Base-by-base conservation (phyloP, 2,888 invertebrate genomes). In the Euphydryas editha region DNA sequence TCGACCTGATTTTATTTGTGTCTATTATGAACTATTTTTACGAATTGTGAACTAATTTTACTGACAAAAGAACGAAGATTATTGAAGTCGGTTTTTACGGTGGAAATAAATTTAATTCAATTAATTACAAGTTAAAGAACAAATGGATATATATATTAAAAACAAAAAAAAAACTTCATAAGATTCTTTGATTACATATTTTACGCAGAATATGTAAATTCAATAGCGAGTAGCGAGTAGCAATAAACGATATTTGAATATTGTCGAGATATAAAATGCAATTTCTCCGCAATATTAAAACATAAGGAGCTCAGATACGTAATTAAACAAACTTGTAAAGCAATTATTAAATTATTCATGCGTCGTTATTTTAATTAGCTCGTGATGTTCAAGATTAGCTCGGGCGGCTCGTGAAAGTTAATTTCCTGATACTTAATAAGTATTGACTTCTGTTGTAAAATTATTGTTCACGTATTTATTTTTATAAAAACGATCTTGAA, bases 281-380 rank as follows among this genome's bases (percentile, higher is more conserved):
- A 68, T 68, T 68, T 62, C 64, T 55, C 61, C 5, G 36, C 42
- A 49, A 61, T 64, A 70, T 68, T 65, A 68, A 70, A 63, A 70
- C 68, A 68, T 68, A 68, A 67, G 56, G 42, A 55, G 59, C 17
- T 47, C 57, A 21, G 60, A 62, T 59, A 66, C 47, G 59, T 72
- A 72, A 73, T 74, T 73, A 75, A 72, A 73, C 67, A 65, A 68
- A 75, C 74, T 73, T 70, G 74, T 74, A 69, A 68, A 72, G 73
- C 72, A 72, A 74, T 77, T 75, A 76, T 74, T 73, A 76, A 77
- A 75, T 75, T 75, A 74, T 69, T 73, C 73, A 75, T 73, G 71
- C 74, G 72, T 75, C 74, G 74, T 76, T 77, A 74, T 78, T 78
- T 75, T 78, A 78, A 78, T 77, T 74, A 78, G 74, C 75, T 77